Base-by-base conservation (phyloP, 1,140 invertebrate species). In the Galleria mellonella region DNA sequence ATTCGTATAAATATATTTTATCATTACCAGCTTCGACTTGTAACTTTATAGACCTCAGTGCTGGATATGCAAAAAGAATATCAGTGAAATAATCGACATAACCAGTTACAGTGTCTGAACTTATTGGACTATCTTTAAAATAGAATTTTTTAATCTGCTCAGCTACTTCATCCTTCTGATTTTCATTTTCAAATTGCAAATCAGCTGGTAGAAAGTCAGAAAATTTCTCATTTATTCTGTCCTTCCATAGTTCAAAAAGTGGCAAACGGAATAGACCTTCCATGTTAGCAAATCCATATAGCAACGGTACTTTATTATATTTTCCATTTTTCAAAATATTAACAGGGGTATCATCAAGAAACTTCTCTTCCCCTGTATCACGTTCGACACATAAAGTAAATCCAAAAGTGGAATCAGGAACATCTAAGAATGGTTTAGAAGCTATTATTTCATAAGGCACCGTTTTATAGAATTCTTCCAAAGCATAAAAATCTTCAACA, bases 401-500 rank as follows among this genome's bases (percentile, higher is more conserved):
- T 0, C 45, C 39, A 30, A 72, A 59, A 1, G 44, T 52, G 10
- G 43, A 40, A 38, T 72, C 51, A 11, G 38, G 41, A 49, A 47
- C 43, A 15, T 48, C 37, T 6, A 66, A 4, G 11, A 56, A 42
- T 17, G 42, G n/a, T n/a, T 43, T 31, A 17, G 47, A 57, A n/a
- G 45, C 51, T 8, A 76, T 36, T 32, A 44, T 11, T 28, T 64
- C 52, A 39, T 59, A 48, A 5, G 66, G 31, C 4, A 59, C 36
- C 6, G 39, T 57, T 46, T 54, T 70, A 32, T 69, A 81, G 50
- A 75, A 75, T 7, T 64, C 47, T 55, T 76, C 70, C 13, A 79
- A 59, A 11, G 55, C 65, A 13, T 55, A 29, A 29, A 72, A 30
- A 14, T 77, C 40, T 12, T 67, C 54, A 1, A 60, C 32, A 3